Evolutionary conservation across 2,113 vertebrate species (phyloP).

Genomic region (Lampris megalopsis): DNA sequence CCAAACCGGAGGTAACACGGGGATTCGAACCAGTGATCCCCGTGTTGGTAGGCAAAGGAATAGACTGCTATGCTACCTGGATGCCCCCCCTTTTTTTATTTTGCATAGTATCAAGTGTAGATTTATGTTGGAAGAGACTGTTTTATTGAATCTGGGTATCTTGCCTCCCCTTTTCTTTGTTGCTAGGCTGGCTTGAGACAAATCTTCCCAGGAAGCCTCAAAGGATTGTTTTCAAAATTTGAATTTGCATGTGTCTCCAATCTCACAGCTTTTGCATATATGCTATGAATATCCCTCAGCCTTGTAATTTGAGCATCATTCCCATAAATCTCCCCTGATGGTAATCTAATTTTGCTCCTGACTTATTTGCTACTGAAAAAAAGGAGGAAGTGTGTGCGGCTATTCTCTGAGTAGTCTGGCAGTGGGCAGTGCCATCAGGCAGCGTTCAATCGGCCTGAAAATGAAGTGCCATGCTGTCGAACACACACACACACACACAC

Average conservation of each 20-base stretch:
- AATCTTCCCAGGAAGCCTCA: constrained; percentile 37
- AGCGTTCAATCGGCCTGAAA: constrained; percentile 63
- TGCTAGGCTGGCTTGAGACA: constrained; percentile 41
- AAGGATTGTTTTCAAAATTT: constrained; percentile 45
- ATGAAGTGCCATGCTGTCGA: constrained; percentile 59
- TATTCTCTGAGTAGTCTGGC: constrained; percentile 57
- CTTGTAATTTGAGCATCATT: constrained; percentile 44
- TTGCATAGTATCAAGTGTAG: background rate
- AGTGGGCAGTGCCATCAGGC: constrained; percentile 47
- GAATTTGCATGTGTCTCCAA: constrained; percentile 35
- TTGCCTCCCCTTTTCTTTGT: constrained; percentile 17
- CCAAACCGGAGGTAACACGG: no score
- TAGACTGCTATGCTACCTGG: background rate
- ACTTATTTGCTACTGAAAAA: constrained; percentile 57
- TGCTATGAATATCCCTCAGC: constrained; percentile 54
- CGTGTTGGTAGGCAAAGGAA: no score
- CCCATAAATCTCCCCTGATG: constrained; percentile 67
- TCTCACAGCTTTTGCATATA: constrained; percentile 48
- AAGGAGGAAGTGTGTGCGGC: constrained; percentile 44
- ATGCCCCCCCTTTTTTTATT: background rate
- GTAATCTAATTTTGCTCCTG: constrained; percentile 67
- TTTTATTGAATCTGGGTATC: background rate
- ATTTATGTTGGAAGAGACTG: background rate
- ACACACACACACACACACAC: constrained; percentile 28
- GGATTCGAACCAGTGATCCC: no score